Percentiles rank a stretch among this genome's conserved stretches.
Conservation (phyloP, 2,113 vertebrate genomes). For the Anolis sagrei region DNA sequence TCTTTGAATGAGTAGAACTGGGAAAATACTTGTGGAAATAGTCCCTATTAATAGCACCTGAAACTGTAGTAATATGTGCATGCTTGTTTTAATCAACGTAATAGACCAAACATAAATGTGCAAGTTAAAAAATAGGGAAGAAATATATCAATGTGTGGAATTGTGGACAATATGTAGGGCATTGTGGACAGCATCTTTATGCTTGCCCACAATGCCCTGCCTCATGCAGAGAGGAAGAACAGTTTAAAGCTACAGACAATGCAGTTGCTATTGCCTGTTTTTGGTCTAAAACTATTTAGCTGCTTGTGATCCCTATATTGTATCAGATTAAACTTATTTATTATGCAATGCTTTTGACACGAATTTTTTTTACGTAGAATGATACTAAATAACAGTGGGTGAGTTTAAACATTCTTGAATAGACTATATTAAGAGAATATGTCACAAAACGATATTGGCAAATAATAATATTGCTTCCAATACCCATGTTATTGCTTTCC, state of each 20-base stretch:
- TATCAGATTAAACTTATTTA: too few relatives aligned
- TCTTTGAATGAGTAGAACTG: not conserved
- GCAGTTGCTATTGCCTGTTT: too few relatives aligned
- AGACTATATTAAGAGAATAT: not conserved
- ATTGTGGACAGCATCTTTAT: too few relatives aligned
- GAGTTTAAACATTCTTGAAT: not conserved
- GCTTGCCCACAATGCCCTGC: too few relatives aligned
- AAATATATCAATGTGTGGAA: not conserved
- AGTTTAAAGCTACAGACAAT: too few relatives aligned
- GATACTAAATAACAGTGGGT: not conserved
- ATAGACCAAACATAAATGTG: not conserved
- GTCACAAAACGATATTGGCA: not conserved
- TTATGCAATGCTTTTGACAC: too few relatives aligned
- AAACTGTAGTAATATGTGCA: not conserved
- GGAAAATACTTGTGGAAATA: not conserved
- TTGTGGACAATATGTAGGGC: too few relatives aligned
- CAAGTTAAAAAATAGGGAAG: not conserved
- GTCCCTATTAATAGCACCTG: not conserved
- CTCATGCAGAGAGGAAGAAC: too few relatives aligned
- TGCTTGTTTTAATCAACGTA: not conserved
- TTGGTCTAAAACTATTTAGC: too few relatives aligned
- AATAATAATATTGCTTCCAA: not conserved
- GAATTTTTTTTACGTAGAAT: too few relatives aligned
- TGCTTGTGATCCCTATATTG: too few relatives aligned
- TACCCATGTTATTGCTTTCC: constrained; percentile 14